Base-by-base conservation (phyloP, 2,888 invertebrate genomes). In the Incurvaria masculella region DNA sequence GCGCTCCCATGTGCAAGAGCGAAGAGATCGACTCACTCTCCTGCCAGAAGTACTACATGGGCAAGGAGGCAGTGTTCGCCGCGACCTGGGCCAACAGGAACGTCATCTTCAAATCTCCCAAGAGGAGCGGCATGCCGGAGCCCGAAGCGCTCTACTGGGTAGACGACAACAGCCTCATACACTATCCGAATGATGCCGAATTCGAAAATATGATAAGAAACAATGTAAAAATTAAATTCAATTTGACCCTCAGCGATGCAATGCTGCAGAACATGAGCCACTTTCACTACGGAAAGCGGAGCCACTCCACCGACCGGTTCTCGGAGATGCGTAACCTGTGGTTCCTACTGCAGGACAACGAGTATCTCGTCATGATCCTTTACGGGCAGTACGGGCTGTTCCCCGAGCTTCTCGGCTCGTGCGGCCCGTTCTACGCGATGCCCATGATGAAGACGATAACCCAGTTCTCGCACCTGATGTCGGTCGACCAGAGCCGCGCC, bases 371-470 rank as follows among this genome's bases (percentile, higher is more conserved):
- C 44, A 75, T 83, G 27, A 69, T 79, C 42, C 63, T 85, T 44
- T 84, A 82, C 63, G 76, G 81, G 27, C 81, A 82, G 51, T 71
- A 78, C 55, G 81, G 82, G 52, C 69, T 86, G 44, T 85, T 88
- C 58, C 87, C 88, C 1, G 81, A 81, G 56, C 62, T 87, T 21
- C 66, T 84, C 42, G 87, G 86, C 5, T 82, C 84, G 1, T 88
- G 88, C 63, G 88, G 88, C 0, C 70, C 80, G 2, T 80, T 85
- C 57, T 88, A 84, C 64, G 83, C 83, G 16, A 82, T 85, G 2
- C 85, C 88, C 59, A 84, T 83, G 56, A 66, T 85, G 19, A 72
- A 82, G 44, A 81, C 83, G 1, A 68, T 84, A 39, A 71, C 76
- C 48, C 73, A 73, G 20, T 71, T 76, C 39, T 79, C 80, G 47